Percentiles rank a stretch among this genome's conserved stretches.
phyloP scores from a whole-genome alignment of 2,888 invertebrate species.

The Coelopa pilipes region DNA sequence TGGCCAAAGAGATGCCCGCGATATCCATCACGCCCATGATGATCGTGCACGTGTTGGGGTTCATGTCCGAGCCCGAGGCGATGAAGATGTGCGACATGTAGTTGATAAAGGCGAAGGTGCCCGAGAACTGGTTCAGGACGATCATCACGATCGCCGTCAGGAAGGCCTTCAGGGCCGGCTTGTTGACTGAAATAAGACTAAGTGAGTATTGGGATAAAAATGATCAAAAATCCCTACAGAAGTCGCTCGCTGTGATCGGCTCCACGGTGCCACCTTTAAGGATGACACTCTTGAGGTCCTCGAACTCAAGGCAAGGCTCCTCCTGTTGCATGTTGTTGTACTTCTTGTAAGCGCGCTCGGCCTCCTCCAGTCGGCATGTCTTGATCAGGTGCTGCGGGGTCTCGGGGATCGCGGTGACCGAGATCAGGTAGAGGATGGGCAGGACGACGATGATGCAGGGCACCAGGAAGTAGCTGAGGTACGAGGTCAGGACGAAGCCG shows the following conservation, averaged over 20 bases:
- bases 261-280: constrained; percentile 39
- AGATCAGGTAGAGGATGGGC: constrained; percentile 54
- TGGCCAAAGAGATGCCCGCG: too few relatives aligned
- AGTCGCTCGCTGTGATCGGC: constrained; percentile 37
- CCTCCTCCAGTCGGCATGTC: constrained; percentile 47
- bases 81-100: too few relatives aligned
- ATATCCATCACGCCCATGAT: too few relatives aligned
- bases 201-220: constrained; percentile 1
- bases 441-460: constrained; percentile 56
- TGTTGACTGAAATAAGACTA: constrained; percentile 6
- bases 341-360: constrained; percentile 54
- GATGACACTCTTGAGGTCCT: too few relatives aligned
- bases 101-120: too few relatives aligned
- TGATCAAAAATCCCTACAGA: constrained; percentile 16
- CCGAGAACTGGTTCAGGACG: too few relatives aligned
- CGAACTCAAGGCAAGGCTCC: constrained; percentile 31
- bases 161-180: too few relatives aligned
- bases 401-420: constrained; percentile 56
- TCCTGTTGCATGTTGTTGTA: constrained; percentile 41
- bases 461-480: constrained; percentile 57
- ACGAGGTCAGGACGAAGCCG: constrained; percentile 58
- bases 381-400: constrained; percentile 58
- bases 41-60: too few relatives aligned
- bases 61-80: too few relatives aligned
- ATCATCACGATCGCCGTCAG: too few relatives aligned